phyloP scores from a whole-genome alignment of 2,888 invertebrate genomes.

The Napeogenes inachia region DNA sequence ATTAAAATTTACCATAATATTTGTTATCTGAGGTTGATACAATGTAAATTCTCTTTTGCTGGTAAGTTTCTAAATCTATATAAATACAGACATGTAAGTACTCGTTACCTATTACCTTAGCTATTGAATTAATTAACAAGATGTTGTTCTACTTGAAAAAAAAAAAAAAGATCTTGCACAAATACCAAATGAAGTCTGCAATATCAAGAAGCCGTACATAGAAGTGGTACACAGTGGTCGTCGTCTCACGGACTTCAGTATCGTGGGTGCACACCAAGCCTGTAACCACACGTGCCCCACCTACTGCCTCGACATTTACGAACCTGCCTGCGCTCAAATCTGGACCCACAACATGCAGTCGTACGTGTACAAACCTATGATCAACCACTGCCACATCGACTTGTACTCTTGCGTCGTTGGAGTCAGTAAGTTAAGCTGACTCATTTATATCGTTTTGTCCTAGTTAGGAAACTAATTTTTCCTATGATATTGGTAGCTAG shows the following conservation, averaged over 20 bases:
- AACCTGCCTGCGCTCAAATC: slow-evolving; percentile 60
- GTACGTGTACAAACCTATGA: slow-evolving; percentile 43
- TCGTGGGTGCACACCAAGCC: slow-evolving; percentile 56
- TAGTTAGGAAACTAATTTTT: no score
- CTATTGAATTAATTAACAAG: not conserved
- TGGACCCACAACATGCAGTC: slow-evolving; percentile 38
- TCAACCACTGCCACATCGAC: slow-evolving; percentile 70
- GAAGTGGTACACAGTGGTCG: slow-evolving; percentile 31
- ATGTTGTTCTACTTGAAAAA: no score
- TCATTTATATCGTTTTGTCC: not conserved
- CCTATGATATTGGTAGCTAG: no score
- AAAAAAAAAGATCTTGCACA: slow-evolving; percentile 47
- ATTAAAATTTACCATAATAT: slow-evolving; percentile 48
- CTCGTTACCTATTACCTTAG: no score
- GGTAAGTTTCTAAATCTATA: slow-evolving; percentile 26
- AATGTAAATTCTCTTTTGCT: slow-evolving; percentile 38
- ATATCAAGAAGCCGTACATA: slow-evolving; percentile 25
- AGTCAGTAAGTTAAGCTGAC: slow-evolving; percentile 49
- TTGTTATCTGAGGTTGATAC: slow-evolving; percentile 48
- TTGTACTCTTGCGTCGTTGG: slow-evolving; percentile 58
- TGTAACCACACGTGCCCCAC: slow-evolving; percentile 68
- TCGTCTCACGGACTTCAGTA: slow-evolving; percentile 49
- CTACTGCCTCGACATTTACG: slow-evolving; percentile 56
- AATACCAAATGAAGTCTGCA: slow-evolving; percentile 41
- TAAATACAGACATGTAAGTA: no score